phyloP scores from a whole-genome alignment of 1,140 invertebrate species.

The Calephelis nemesis region DNA sequence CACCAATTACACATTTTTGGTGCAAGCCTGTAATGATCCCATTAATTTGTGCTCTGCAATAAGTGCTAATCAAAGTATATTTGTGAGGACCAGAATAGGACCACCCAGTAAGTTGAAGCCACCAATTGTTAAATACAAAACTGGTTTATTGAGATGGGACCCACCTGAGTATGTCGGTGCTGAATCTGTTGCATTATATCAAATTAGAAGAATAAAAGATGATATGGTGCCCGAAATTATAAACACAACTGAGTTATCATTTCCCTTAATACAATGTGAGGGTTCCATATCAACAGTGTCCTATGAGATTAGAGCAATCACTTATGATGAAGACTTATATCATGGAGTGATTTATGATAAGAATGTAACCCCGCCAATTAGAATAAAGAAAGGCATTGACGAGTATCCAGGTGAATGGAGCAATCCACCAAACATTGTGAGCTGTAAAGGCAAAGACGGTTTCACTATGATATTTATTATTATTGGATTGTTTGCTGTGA shows the following conservation, averaged over 20 bases:
- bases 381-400: slow-evolving; percentile 30
- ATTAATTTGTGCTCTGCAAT: slow-evolving; percentile 77
- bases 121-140: slow-evolving; percentile 70
- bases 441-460: slow-evolving; percentile 51
- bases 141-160: slow-evolving; percentile 64
- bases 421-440: slow-evolving; percentile 48
- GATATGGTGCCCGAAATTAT: slow-evolving; percentile 49
- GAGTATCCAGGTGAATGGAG: slow-evolving; percentile 75
- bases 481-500: slow-evolving; percentile 50
- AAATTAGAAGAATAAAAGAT: slow-evolving; percentile 73
- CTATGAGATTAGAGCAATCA: slow-evolving; percentile 68
- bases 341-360: slow-evolving; percentile 54
- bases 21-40: slow-evolving; percentile 85
- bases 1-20: slow-evolving; percentile 83
- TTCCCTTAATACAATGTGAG: slow-evolving; percentile 50
- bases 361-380: slow-evolving; percentile 44
- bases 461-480: slow-evolving; percentile 57
- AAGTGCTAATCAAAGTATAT: slow-evolving; percentile 61
- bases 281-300: slow-evolving; percentile 50
- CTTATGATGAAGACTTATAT: slow-evolving; percentile 62
- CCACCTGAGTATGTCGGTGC: slow-evolving; percentile 79
- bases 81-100: slow-evolving; percentile 81
- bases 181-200: slow-evolving; percentile 82
- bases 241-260: slow-evolving; percentile 59
- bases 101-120: slow-evolving; percentile 76